Conservation (phyloP, 2,888 invertebrate species). For the Nipponacmea schrenckii region DNA sequence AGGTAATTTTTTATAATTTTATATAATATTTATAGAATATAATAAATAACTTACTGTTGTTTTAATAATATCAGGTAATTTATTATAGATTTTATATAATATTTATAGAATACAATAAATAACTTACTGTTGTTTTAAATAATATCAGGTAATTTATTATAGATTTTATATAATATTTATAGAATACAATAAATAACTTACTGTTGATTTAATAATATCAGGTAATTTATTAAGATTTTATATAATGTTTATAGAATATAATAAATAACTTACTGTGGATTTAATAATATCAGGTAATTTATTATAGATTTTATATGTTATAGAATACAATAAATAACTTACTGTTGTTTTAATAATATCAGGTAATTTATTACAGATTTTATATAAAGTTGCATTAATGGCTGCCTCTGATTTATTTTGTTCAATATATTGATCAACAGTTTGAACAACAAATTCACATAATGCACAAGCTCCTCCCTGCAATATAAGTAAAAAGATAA, state of each 20-base stretch:
- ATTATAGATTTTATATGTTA: neutral
- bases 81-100: neutral
- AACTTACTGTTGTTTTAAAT: slow-evolving; percentile 33
- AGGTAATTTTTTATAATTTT: no score
- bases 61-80: neutral
- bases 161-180: slow-evolving; percentile 26
- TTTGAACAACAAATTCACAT: slow-evolving; percentile 34
- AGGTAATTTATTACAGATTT: slow-evolving; percentile 36
- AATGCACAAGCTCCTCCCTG: slow-evolving; percentile 33
- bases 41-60: neutral
- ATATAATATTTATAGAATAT: no score
- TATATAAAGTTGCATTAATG: slow-evolving; percentile 35
- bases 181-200: no score
- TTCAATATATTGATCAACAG: slow-evolving; percentile 30
- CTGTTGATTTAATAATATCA: no score
- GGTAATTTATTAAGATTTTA: no score
- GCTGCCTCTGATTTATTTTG: slow-evolving; percentile 28
- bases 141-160: slow-evolving; percentile 31
- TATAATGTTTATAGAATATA: no score
- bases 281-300: neutral
- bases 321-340: slow-evolving; percentile 15
- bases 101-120: neutral
- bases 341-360: slow-evolving; percentile 27
- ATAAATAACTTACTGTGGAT: neutral
- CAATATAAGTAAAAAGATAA: neutral